Percentiles rank a stretch among this genome's conserved stretches.
phyloP scores from a whole-genome alignment of 92 coral and sea anemone species.

The Umimayanthus chanpuru region DNA sequence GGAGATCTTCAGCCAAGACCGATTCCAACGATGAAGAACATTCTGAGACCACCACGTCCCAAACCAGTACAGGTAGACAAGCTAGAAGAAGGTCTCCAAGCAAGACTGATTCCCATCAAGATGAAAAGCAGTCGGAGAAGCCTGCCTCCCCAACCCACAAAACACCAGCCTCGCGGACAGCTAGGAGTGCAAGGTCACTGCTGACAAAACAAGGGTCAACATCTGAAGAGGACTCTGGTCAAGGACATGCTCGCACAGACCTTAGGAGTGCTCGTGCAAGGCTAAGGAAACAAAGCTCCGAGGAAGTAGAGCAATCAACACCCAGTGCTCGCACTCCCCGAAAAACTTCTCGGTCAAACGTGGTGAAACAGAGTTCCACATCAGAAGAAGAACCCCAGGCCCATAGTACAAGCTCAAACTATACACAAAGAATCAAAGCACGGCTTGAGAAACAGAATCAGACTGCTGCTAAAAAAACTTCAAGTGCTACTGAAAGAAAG shows the following conservation, averaged over 20 bases:
- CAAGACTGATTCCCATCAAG: constrained; percentile 27
- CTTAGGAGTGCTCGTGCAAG: constrained; percentile 30
- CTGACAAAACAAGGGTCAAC: constrained; percentile 42
- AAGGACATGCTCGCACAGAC: neutral
- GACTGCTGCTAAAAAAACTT: neutral
- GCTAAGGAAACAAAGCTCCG: constrained; percentile 33
- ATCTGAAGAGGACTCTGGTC: constrained; percentile 35
- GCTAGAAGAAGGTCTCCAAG: constrained; percentile 35
- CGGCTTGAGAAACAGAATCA: constrained; percentile 31
- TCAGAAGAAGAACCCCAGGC: constrained; percentile 33
- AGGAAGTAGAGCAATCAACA: neutral
- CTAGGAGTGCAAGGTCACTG: constrained; percentile 21
- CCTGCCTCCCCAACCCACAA: constrained; percentile 31
- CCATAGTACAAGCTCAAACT: constrained; percentile 27
- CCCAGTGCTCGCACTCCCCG: constrained; percentile 22
- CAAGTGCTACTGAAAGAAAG: constrained; percentile 1
- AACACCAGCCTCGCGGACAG: constrained; percentile 28
- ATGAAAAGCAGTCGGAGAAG: constrained; percentile 18
- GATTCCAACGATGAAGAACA: constrained; percentile 30
- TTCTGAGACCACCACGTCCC: constrained; percentile 11
- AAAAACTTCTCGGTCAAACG: constrained; percentile 16
- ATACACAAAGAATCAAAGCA: constrained; percentile 40
- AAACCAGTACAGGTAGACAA: constrained; percentile 19
- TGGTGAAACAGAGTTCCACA: constrained; percentile 31
- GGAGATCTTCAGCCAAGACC: constrained; percentile 6